Evolutionary conservation across 2,888 invertebrate species (phyloP), one percentile per base, ranked within the genome.

Genomic region (Periphyllus acericola): DNA sequence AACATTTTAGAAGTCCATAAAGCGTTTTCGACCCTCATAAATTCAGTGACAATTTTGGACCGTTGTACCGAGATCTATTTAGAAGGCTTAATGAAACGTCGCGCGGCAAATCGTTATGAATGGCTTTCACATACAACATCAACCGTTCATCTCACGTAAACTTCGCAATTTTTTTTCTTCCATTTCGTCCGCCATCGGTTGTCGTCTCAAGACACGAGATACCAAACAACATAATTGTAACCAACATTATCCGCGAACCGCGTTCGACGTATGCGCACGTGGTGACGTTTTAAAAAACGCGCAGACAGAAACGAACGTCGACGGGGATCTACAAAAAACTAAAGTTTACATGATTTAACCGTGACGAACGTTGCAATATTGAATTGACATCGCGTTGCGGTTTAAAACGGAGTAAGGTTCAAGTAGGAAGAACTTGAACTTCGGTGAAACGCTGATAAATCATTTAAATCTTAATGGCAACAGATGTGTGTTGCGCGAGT

Each of bases 11-110:
- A 55, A 36, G 32, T 80, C 29, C 25, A 34, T 66, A 80, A 78
- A 60, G 34, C 79, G 60, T 80, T 36, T 79, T 80, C 34, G 34
- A 80, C 60, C 60, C 60, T n/a, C 79, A 36, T 80, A 60, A 60
- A 80, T 60, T 34, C 60, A 34, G 60, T n/a, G 79, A 60, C 60
- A 66, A 80, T 80, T 60, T 80, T 36, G n/a, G 36, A 60, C 34
- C 55, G 36, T 60, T 80, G 36, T 36, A 17, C 79, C 17, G 6
- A 34, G 60, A 80, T 80, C 25, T 80, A 60, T 80, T 60, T 36
- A n/a, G 60, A 80, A 60, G 60, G 36, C 60, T 80, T 80, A 66
- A 36, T 36, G n/a, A 40, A 66, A 80, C 36, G 40, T 80, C 80
- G 80, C 21, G n/a, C 14, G 14, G 34, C n/a, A 36, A 40, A 80